phyloP scores from a whole-genome alignment of 2,888 invertebrate species.

The Blastobasis adustella region DNA sequence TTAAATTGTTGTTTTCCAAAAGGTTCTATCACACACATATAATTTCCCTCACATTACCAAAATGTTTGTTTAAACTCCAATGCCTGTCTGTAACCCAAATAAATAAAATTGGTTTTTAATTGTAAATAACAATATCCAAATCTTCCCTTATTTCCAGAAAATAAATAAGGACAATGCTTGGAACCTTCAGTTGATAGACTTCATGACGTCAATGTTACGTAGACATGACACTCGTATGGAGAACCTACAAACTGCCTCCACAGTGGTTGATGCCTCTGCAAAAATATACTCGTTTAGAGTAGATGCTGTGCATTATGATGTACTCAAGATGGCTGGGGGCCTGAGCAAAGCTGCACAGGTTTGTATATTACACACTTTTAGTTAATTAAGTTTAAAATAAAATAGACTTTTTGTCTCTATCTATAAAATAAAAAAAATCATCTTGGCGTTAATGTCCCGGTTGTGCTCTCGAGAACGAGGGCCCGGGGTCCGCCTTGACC shows the following conservation, averaged over 20 bases:
- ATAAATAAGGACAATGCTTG: conserved; percentile 93
- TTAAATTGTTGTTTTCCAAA: too few relatives aligned
- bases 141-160: conserved; percentile 72
- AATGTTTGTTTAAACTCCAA: too few relatives aligned
- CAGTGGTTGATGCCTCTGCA: conserved; percentile 90
- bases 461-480: too few relatives aligned
- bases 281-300: conserved; percentile 92
- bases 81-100: too few relatives aligned
- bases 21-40: too few relatives aligned
- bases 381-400: too few relatives aligned
- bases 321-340: conserved; percentile 84
- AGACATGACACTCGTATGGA: conserved; percentile 82
- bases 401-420: too few relatives aligned
- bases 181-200: conserved; percentile 89
- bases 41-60: too few relatives aligned
- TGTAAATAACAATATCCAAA: background rate
- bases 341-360: conserved; percentile 73
- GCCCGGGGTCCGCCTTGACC: too few relatives aligned
- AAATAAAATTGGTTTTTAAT: too few relatives aligned
- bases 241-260: conserved; percentile 86
- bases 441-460: too few relatives aligned
- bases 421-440: too few relatives aligned
- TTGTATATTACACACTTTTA: background rate
- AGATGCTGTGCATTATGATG: conserved; percentile 87
- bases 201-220: conserved; percentile 84